A percentile compares a stretch with the other conserved stretches of the same genome.
These are phyloP conservation scores for Cecropterus lyciades DNA, from an alignment of 1,140 invertebrate genomes.

Conservation along the genomic window DNA sequence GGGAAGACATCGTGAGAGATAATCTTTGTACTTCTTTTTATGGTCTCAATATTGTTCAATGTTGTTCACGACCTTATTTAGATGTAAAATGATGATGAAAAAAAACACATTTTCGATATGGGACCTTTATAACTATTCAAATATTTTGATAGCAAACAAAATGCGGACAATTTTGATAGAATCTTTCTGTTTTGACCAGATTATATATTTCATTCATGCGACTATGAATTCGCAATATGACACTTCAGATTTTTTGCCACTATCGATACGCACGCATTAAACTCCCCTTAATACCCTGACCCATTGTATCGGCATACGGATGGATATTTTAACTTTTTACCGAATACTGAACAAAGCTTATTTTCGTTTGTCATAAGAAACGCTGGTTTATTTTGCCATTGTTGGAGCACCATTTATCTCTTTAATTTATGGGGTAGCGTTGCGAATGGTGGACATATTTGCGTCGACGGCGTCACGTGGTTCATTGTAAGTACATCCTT, in stretches of 20 bases:
- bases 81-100: too few relatives aligned
- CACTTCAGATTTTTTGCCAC: conserved; percentile 61
- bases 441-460: conserved; percentile 75
- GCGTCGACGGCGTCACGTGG: conserved; percentile 52
- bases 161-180: background rate
- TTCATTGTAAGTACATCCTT: conserved; percentile 41
- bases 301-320: conserved; percentile 55
- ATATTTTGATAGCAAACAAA: background rate
- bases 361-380: conserved; percentile 74
- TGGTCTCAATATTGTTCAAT: too few relatives aligned
- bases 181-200: conserved; percentile 1
- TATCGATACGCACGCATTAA: conserved; percentile 63
- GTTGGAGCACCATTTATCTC: conserved; percentile 79
- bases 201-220: background rate
- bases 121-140: background rate
- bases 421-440: conserved; percentile 77
- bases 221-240: conserved; percentile 31
- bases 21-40: too few relatives aligned
- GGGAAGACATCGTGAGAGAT: too few relatives aligned
- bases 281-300: conserved; percentile 56
- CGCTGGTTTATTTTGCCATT: conserved; percentile 77
- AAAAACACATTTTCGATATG: too few relatives aligned
- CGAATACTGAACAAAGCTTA: conserved; percentile 57
- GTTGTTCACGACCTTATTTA: too few relatives aligned
- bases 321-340: conserved; percentile 59